Evolutionary conservation across 2,888 invertebrate genomes (phyloP).

Genomic region (Anthrax anthrax): DNA sequence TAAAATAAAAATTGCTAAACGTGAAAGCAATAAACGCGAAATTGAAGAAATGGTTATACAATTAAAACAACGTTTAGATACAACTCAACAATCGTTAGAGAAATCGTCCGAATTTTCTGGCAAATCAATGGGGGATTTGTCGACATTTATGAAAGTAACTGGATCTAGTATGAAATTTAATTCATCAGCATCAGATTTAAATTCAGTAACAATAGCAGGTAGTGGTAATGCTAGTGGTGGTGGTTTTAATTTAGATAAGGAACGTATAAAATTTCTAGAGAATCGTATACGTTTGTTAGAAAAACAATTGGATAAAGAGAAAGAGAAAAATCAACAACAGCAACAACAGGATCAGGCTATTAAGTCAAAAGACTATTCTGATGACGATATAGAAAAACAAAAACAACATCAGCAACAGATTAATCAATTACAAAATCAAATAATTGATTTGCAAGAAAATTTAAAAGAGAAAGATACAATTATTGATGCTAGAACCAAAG

Average conservation of each 20-base stretch:
- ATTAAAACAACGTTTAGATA: constrained; percentile 39
- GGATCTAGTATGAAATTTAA: constrained; percentile 21
- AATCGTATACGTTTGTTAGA: constrained; percentile 28
- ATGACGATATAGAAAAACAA: too few species aligned
- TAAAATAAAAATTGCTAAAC: constrained; percentile 38
- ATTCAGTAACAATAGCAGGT: too few species aligned
- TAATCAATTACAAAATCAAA: constrained; percentile 21
- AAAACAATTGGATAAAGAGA: constrained; percentile 27
- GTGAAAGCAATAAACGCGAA: constrained; percentile 38
- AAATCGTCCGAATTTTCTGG: constrained; percentile 28
- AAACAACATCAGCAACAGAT: too few species aligned
- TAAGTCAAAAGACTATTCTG: too few species aligned
- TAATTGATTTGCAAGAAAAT: constrained; percentile 71
- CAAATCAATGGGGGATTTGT: constrained; percentile 31
- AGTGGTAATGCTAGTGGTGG: constrained; percentile 13
- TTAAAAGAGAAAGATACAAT: constrained; percentile 71
- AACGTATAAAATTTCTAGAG: constrained; percentile 27
- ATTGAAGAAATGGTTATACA: constrained; percentile 40
- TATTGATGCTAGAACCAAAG: constrained; percentile 66
- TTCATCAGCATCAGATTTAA: constrained; percentile 27
- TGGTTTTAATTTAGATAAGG: constrained; percentile 23
- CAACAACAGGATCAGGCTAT: constrained; percentile 11
- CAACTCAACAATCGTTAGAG: constrained; percentile 32
- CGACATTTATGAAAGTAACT: constrained; percentile 14
- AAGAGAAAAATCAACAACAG: constrained; percentile 4